Conservation (phyloP, 2,888 invertebrate genomes). For the Andrena minutula region DNA sequence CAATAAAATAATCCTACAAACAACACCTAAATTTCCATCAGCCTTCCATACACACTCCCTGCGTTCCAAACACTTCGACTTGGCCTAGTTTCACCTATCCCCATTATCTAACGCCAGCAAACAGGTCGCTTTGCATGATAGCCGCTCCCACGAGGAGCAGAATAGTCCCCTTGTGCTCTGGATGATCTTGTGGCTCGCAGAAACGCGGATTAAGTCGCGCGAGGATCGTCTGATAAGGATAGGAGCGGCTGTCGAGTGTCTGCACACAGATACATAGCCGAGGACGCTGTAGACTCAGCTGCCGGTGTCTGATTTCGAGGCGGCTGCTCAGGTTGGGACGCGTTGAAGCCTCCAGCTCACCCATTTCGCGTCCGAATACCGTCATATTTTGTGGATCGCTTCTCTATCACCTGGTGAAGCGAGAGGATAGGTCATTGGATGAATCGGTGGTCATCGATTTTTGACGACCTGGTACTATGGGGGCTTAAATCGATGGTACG, state of each 20-base stretch:
- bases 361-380: slow-evolving; percentile 2
- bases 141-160: slow-evolving; percentile 19
- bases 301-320: slow-evolving; percentile 22
- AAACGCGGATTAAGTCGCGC: slow-evolving; percentile 60
- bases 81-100: slow-evolving; percentile 13
- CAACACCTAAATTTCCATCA: no score
- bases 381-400: neutral
- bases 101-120: neutral
- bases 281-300: slow-evolving; percentile 3
- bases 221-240: slow-evolving; percentile 61
- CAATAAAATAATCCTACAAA: no score
- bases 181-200: slow-evolving; percentile 46
- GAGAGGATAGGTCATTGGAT: no score
- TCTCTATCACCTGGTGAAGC: neutral
- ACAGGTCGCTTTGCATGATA: slow-evolving; percentile 17
- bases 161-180: slow-evolving; percentile 51
- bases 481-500: neutral
- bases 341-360: slow-evolving; percentile 4
- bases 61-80: neutral
- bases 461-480: neutral
- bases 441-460: neutral
- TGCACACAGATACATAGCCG: neutral
- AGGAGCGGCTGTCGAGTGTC: slow-evolving; percentile 25
- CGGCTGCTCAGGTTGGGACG: neutral
- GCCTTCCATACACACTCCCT: neutral